Evolutionary conservation across 2,888 invertebrate species (phyloP), one percentile per base, ranked within the genome.

Genomic region (Theodoxus fluviatilis): DNA sequence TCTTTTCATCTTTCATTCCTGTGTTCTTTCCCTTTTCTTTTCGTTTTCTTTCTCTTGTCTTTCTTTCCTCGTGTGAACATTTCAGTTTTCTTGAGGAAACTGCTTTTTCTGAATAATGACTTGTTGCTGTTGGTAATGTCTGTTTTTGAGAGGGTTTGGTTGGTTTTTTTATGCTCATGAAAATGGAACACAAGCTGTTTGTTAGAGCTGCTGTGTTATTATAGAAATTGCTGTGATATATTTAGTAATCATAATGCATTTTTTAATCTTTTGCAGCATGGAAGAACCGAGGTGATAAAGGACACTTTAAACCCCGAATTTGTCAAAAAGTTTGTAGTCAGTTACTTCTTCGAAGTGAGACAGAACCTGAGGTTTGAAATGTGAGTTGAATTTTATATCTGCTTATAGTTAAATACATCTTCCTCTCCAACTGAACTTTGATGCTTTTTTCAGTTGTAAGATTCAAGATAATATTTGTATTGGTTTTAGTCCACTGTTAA

Each of bases 221-320:
- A n/a, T n/a, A n/a, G n/a, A n/a, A n/a, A n/a, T n/a, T n/a, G n/a
- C n/a, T n/a, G n/a, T n/a, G n/a, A n/a, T n/a, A n/a, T n/a, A n/a
- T n/a, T n/a, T n/a, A n/a, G n/a, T n/a, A n/a, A n/a, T n/a, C n/a
- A n/a, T n/a, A n/a, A n/a, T n/a, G n/a, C n/a, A n/a, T n/a, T n/a
- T n/a, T n/a, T n/a, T n/a, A n/a, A n/a, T n/a, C n/a, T n/a, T n/a
- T n/a, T 75, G 71, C 74, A 87, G 88, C 47, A 87, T 86, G 81
- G 85, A 82, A 85, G 90, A 76, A 90, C 90, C 57, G 90, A 91
- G 79, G 87, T 87, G 55, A 85, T 89, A 37, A 88, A 87, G 78
- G 88, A 88, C 76, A 88, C 87, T 25, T 78, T 89, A 47, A 89
- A 90, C 81, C 91, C 91, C 18, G 86, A 85, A 28, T 91, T 90